A percentile compares a stretch with the other conserved stretches of the same genome.
phyloP scores from a whole-genome alignment of 2,113 vertebrate genomes.

The Pleuronectes platessa region DNA sequence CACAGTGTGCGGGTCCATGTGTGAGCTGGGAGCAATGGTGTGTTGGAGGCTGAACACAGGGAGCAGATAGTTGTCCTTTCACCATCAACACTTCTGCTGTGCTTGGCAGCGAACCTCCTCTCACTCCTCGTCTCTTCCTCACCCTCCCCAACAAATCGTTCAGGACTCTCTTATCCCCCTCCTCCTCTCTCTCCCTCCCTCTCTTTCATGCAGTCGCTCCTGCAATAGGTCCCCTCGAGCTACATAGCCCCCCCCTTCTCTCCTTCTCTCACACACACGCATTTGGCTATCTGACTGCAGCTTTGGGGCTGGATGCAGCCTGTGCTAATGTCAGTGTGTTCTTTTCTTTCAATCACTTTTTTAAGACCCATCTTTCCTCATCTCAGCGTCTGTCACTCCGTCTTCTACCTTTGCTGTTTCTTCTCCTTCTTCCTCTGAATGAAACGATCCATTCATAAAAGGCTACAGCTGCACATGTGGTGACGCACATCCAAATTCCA shows the following conservation, averaged over 20 bases:
- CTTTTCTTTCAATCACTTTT: too few relatives aligned
- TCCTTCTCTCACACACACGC: constrained; percentile 8
- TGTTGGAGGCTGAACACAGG: constrained; percentile 44
- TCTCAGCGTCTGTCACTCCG: too few relatives aligned
- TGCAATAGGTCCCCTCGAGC: constrained; percentile 41
- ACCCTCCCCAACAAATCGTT: constrained; percentile 57
- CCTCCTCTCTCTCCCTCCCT: constrained; percentile 8
- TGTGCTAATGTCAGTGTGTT: constrained; percentile 21
- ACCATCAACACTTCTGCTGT: constrained; percentile 71
- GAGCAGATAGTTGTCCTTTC: constrained; percentile 71
- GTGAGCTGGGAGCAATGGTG: constrained; percentile 28
- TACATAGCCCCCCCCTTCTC: background rate
- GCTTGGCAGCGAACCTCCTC: constrained; percentile 60
- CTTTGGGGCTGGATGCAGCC: constrained; percentile 36
- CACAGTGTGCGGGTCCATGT: constrained; percentile 1
- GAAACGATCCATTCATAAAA: background rate
- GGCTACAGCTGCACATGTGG: background rate
- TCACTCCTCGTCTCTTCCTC: constrained; percentile 46
- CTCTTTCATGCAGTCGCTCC: constrained; percentile 41
- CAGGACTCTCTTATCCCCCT: constrained; percentile 41
- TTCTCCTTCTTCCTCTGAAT: constrained; percentile 13
- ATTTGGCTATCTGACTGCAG: constrained; percentile 34
- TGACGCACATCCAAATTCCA: background rate
- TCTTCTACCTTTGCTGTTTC: constrained; percentile 3
- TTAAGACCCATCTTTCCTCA: background rate